phyloP scores from a whole-genome alignment of 2,888 invertebrate species.

The Drosophila conformis region DNA sequence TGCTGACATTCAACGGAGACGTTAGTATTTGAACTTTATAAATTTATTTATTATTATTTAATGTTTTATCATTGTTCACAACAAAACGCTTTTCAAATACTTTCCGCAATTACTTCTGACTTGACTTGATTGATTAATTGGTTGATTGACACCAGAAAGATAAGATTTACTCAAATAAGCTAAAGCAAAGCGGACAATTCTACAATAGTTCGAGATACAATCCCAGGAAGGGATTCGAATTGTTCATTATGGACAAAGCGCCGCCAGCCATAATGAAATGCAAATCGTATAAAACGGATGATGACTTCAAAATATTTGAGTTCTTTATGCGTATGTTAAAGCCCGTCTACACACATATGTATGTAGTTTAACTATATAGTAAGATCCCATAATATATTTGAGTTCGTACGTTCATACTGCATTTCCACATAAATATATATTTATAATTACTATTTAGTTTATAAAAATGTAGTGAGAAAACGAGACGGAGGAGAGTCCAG shows the following conservation, averaged over 20 bases:
- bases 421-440: slow-evolving; percentile 12
- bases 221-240: slow-evolving; percentile 72
- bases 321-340: slow-evolving; percentile 31
- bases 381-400: slow-evolving; percentile 1
- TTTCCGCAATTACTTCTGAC: slow-evolving; percentile 22
- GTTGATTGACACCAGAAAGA: slow-evolving; percentile 32
- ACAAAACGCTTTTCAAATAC: slow-evolving; percentile 23
- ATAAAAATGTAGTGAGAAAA: not conserved
- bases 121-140: not conserved
- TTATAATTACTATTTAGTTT: slow-evolving; percentile 5
- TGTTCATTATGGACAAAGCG: slow-evolving; percentile 56
- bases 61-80: slow-evolving; percentile 21
- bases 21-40: slow-evolving; percentile 69
- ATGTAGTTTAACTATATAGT: slow-evolving; percentile 1
- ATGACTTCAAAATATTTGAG: not conserved
- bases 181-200: slow-evolving; percentile 47
- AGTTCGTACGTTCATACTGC: slow-evolving; percentile 46
- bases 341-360: slow-evolving; percentile 4
- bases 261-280: slow-evolving; percentile 44
- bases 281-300: slow-evolving; percentile 6
- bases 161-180: slow-evolving; percentile 62
- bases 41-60: not conserved
- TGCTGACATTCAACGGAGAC: slow-evolving; percentile 83
- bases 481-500: not conserved
- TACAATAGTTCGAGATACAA: slow-evolving; percentile 63